Conservation (phyloP, 2,113 vertebrate species). For the Theristicus caerulescens region DNA sequence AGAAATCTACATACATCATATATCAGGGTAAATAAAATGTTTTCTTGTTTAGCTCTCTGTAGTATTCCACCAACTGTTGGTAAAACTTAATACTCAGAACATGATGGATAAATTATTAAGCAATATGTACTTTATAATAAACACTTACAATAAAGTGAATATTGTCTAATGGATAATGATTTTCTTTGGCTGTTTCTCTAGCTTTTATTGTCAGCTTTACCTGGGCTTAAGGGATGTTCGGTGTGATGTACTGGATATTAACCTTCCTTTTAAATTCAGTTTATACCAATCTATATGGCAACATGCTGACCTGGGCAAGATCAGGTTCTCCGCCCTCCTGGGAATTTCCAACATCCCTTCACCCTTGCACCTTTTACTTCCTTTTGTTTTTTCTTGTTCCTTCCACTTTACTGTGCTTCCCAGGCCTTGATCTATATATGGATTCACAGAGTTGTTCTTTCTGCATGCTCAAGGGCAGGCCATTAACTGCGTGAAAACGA, state of each 20-base stretch:
- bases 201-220: not conserved
- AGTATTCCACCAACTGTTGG: not conserved
- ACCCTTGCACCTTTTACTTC: not conserved
- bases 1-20: not conserved
- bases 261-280: not conserved
- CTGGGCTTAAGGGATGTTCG: not conserved
- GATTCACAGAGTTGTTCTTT: not conserved
- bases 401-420: not conserved
- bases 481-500: not conserved
- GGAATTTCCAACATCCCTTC: not conserved
- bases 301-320: not conserved
- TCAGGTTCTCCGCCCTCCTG: not conserved
- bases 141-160: not conserved
- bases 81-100: not conserved
- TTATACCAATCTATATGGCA: not conserved
- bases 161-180: not conserved
- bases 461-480: not conserved
- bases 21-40: not conserved
- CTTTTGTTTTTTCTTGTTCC: not conserved
- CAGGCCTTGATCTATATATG: not conserved
- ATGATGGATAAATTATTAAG: not conserved
- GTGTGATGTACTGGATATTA: not conserved
- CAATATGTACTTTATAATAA: not conserved
- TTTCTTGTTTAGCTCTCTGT: not conserved
- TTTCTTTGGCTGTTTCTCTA: not conserved